Conservation (phyloP, 1,140 invertebrate species). For the Battus philenor region DNA sequence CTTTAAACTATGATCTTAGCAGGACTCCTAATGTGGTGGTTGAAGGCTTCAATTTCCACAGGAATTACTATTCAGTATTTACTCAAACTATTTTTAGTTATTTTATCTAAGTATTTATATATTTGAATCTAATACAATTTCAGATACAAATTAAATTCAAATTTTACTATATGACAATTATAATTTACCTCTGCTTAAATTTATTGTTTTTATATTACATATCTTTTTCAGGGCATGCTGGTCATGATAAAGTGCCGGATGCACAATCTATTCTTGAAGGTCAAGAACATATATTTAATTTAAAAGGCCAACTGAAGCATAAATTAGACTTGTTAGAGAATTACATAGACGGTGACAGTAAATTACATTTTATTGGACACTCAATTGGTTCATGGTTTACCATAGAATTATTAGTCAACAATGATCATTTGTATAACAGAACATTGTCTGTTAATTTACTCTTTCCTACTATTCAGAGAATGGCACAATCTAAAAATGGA, state of each 20-base stretch:
- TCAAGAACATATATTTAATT: constrained; percentile 44
- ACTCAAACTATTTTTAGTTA: too few species aligned
- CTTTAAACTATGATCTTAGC: too few species aligned
- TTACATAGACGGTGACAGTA: constrained; percentile 44
- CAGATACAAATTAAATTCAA: too few species aligned
- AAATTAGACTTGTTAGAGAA: constrained; percentile 54
- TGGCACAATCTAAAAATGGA: constrained; percentile 52
- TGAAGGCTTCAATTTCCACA: too few species aligned
- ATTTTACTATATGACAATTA: too few species aligned
- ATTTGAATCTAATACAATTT: too few species aligned
- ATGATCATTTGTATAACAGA: constrained; percentile 31
- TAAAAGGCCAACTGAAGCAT: constrained; percentile 53
- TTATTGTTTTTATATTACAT: constrained; percentile 17
- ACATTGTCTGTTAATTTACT: constrained; percentile 47
- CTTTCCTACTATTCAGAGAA: constrained; percentile 61
- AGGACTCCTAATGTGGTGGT: background rate
- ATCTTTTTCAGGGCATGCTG: constrained; percentile 56
- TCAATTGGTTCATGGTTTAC: constrained; percentile 65
- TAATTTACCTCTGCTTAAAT: too few species aligned
- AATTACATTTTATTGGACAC: constrained; percentile 61
- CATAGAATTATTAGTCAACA: constrained; percentile 42
- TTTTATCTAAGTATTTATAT: too few species aligned
- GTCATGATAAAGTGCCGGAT: constrained; percentile 46
- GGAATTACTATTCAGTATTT: too few species aligned
- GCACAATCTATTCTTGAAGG: constrained; percentile 24